Conservation (phyloP, 2,888 invertebrate species). For the Marronus borbonicus region DNA sequence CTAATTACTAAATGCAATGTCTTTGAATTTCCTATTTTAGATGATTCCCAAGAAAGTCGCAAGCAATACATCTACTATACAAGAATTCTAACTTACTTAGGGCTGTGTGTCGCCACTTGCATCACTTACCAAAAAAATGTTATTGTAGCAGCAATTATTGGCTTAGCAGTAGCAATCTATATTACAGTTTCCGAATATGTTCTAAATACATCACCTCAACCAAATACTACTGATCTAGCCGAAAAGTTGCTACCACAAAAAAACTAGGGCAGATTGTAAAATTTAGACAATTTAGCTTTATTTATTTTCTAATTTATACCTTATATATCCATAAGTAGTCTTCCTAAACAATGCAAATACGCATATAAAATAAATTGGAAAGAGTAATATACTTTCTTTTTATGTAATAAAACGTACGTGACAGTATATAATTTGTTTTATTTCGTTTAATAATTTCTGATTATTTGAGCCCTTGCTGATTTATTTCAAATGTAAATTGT, state of each 20-base stretch:
- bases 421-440: too few relatives aligned
- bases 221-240: slow-evolving; percentile 62
- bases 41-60: slow-evolving; percentile 71
- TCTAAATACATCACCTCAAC: slow-evolving; percentile 66
- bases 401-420: not conserved
- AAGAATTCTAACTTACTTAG: slow-evolving; percentile 88
- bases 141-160: slow-evolving; percentile 83
- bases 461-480: too few relatives aligned
- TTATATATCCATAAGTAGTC: slow-evolving; percentile 13
- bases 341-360: slow-evolving; percentile 18
- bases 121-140: slow-evolving; percentile 89
- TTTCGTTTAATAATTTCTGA: too few relatives aligned
- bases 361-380: not conserved
- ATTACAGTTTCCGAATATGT: slow-evolving; percentile 91
- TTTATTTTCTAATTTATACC: slow-evolving; percentile 20
- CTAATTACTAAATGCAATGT: slow-evolving; percentile 34
- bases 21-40: slow-evolving; percentile 61
- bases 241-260: slow-evolving; percentile 57
- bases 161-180: slow-evolving; percentile 85
- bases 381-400: not conserved
- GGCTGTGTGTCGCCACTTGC: slow-evolving; percentile 87
- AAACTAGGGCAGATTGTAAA: slow-evolving; percentile 1
- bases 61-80: slow-evolving; percentile 76
- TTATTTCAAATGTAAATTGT: not conserved
- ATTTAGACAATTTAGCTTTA: slow-evolving; percentile 9